Conservation (phyloP, 2,797 vertebrate species). For the Sus cebifrons region DNA sequence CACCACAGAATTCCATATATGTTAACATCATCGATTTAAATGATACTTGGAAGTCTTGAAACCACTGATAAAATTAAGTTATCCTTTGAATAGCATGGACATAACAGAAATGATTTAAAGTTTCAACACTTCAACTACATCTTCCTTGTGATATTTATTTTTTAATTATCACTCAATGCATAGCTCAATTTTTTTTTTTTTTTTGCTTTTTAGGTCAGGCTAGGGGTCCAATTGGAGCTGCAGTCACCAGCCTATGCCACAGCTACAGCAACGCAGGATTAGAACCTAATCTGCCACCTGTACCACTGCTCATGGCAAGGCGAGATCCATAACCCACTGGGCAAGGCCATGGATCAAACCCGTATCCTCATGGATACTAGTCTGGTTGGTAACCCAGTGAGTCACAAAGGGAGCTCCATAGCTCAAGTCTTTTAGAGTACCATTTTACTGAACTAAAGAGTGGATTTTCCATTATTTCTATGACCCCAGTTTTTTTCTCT, state of each 20-base stretch:
- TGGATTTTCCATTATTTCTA: constrained; percentile 51
- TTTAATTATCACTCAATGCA: constrained; percentile 18
- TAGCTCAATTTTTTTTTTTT: not conserved
- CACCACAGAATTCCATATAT: constrained; percentile 3
- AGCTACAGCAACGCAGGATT: too few species aligned
- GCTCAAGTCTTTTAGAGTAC: constrained; percentile 49
- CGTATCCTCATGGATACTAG: too few species aligned
- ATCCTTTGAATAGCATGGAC: not conserved
- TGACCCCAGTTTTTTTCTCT: constrained; percentile 12
- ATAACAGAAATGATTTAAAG: not conserved
- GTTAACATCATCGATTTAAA: constrained; percentile 47
- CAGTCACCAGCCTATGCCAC: too few species aligned
- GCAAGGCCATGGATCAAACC: too few species aligned
- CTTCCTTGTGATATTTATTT: constrained; percentile 51
- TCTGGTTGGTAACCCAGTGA: too few species aligned
- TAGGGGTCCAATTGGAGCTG: too few species aligned
- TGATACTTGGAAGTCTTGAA: constrained; percentile 9
- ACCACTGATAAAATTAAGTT: constrained; percentile 23
- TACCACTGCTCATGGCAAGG: too few species aligned
- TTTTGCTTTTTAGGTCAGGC: too few species aligned
- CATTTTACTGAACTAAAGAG: constrained; percentile 69
- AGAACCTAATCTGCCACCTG: too few species aligned
- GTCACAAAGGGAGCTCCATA: not conserved
- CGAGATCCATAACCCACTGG: too few species aligned
- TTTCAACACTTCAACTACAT: constrained; percentile 30